Conservation (phyloP, 1,140 invertebrate genomes). For the Saxidomus purpurata region DNA sequence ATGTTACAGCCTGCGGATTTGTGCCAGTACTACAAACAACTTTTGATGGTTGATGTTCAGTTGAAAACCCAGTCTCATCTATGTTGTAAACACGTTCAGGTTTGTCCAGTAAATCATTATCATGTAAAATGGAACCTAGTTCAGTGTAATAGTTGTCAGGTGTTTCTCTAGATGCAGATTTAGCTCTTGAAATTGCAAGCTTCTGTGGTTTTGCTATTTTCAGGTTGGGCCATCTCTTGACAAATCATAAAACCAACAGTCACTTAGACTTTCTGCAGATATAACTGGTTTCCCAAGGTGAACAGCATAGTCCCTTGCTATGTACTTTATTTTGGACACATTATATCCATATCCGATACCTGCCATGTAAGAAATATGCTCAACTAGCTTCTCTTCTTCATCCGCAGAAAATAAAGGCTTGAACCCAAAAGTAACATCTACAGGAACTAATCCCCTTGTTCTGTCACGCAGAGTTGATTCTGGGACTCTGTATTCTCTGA, state of each 20-base stretch:
- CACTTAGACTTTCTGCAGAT: too few species aligned
- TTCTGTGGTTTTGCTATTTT: conserved; percentile 19
- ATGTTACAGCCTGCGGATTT: conserved; percentile 51
- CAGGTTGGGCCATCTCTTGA: too few species aligned
- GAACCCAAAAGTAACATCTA: too few species aligned
- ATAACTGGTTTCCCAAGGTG: too few species aligned
- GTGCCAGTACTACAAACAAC: conserved; percentile 30
- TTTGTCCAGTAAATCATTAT: conserved; percentile 42
- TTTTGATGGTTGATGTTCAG: conserved; percentile 58
- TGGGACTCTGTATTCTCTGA: too few species aligned
- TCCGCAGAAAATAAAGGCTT: conserved; percentile 10
- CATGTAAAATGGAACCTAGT: not conserved
- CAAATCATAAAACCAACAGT: too few species aligned
- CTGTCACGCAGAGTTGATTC: too few species aligned
- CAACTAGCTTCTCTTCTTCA: too few species aligned
- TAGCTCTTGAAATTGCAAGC: conserved; percentile 25
- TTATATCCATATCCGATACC: too few species aligned
- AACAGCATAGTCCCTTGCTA: too few species aligned
- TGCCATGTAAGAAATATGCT: too few species aligned
- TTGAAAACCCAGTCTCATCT: conserved; percentile 47
- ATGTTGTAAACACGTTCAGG: conserved; percentile 30
- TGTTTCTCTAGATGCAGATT: conserved; percentile 12
- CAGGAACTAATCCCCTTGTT: too few species aligned
- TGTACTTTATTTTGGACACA: not conserved
- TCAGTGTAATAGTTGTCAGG: conserved; percentile 15